Base-by-base conservation (phyloP, 2,888 invertebrate species). In the Galerucella nymphaeae region DNA sequence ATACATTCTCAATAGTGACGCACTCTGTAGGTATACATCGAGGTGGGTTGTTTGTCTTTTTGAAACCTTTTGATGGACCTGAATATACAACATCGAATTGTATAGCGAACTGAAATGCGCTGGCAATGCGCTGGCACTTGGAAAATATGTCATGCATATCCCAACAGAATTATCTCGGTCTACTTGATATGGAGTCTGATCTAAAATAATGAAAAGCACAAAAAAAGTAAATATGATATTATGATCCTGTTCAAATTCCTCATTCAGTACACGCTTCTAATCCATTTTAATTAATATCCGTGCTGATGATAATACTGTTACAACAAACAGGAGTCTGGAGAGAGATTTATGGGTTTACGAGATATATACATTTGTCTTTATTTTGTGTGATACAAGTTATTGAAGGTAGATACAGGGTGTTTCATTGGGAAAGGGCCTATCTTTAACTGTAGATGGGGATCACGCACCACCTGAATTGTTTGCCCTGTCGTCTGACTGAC, bases 251-350 rank as follows among this genome's bases (percentile, higher is more conserved):
- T 45, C 53, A 41, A 62, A 50, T 69, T 62, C 38, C 62, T 38
- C 41, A 69, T 61, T 62, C 69, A 3, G 38, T 13, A 20, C 62
- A 62, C 62, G 42, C 30, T 42, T 53, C 16, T 62, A 62, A 69
- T 69, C 69, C 53, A 69, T 41, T 62, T 68, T 68, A 68, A 69
- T 69, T 69, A 69, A 69, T 69, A 62, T 69, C 69, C 55, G 41
- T 38, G 62, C 38, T 62, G 55, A 62, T 62, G 62, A 5, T 42
- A 53, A 38, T 61, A n/a, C 41, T 41, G 16, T 42, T 16, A 14
- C 6, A 61, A 41, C n/a, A 23, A 57, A 50, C 50, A 50, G 50
- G 6, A n/a, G n/a, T n/a, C n/a, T n/a, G n/a, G n/a, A n/a, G n/a
- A 16, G 10, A 16, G 45, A 10, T n/a, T 14, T 14, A 50, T 1